Base-by-base conservation (phyloP, 64 coral and sea anemone species). In the Pocillopora verrucosa region DNA sequence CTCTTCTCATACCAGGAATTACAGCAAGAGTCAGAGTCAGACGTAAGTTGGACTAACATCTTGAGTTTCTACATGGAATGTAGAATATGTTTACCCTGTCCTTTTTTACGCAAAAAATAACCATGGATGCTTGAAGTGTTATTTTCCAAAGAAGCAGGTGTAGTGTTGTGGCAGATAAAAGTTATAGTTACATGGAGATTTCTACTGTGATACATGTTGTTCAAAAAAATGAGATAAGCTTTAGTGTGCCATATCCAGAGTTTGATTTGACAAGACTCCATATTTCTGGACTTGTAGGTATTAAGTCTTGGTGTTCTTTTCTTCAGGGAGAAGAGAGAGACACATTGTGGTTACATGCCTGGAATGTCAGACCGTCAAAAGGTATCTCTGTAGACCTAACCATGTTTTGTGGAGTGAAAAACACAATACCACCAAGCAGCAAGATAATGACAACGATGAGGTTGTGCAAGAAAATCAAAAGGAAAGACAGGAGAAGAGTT, bases 1-100 rank as follows among this genome's bases (percentile, higher is more conserved):
- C 81, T 45, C 65, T 99, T 11, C 76, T 95, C 37, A 16, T 99
- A 80, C 97, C 97, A 86, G 97, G 97, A 91, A 69, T 99, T 41
- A 99, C 97, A 13, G 92, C 94, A 73, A 95, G 73, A 73, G 91
- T 95, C 26, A 88, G 97, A 93, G 87, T 94, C n/a, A 90, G 77
- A 83, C 80, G 97, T 99, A 78, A 93, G 91, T 89, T 9, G 25
- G 16, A 79, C 24, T 73, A 87, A 41, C 62, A 70, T 25, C 35
- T 36, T 41, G 65, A 41, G 16, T 59, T 34, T 65, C 7, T 12
- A 30, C 30, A 30, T 30, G 30, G 0, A 30, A 30, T 30, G 30
- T 30, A 30, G 30, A 30, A 30, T 30, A 30, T 30, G 30, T 30
- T 30, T 30, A 30, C 30, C 30, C 30, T 30, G 30, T 30, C 0